phyloP scores from a whole-genome alignment of 2,888 invertebrate genomes.

The Monopis laevigella region DNA sequence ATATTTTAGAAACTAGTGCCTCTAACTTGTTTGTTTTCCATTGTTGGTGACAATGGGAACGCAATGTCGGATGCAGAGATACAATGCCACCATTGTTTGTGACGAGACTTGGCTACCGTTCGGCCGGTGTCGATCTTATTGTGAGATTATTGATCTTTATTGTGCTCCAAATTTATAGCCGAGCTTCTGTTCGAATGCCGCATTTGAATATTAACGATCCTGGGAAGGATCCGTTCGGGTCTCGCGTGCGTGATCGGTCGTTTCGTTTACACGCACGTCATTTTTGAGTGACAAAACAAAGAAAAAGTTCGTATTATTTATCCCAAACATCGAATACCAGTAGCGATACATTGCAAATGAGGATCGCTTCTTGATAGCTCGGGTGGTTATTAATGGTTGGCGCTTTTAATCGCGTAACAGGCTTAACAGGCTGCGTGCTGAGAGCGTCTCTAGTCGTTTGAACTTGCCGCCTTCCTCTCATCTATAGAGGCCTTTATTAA shows the following conservation, averaged over 20 bases:
- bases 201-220: constrained; percentile 51
- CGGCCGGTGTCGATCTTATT: constrained; percentile 43
- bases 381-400: constrained; percentile 48
- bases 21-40: constrained; percentile 23
- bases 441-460: constrained; percentile 29
- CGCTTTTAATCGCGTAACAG: constrained; percentile 37
- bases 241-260: constrained; percentile 2
- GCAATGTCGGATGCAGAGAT: constrained; percentile 30
- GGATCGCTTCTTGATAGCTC: constrained; percentile 36
- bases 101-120: constrained; percentile 56
- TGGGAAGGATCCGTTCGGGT: constrained; percentile 37
- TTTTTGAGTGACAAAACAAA: too few relatives aligned
- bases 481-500: constrained; percentile 44
- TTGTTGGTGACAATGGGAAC: constrained; percentile 30
- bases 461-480: constrained; percentile 37
- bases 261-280: background rate
- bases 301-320: too few relatives aligned
- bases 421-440: constrained; percentile 15
- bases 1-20: constrained; percentile 24
- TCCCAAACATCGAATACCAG: too few relatives aligned
- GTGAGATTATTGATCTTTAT: constrained; percentile 55
- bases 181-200: constrained; percentile 34
- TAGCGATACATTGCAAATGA: constrained; percentile 28
- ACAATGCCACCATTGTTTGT: constrained; percentile 37
- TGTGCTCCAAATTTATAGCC: constrained; percentile 53